Evolutionary conservation across 2,888 invertebrate species (phyloP), one percentile per base, ranked within the genome.

Genomic region (Eupithecia subumbrata): DNA sequence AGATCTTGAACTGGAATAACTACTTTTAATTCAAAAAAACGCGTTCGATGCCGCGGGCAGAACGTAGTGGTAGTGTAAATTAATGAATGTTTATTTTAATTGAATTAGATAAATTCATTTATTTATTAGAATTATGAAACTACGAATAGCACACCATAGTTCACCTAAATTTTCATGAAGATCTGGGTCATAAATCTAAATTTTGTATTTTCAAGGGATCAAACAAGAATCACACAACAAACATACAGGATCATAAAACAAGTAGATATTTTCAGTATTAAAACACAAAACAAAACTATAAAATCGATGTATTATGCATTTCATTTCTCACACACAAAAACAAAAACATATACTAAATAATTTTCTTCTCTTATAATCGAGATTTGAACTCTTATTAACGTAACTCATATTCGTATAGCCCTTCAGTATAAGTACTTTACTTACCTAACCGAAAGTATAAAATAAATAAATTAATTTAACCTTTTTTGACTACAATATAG

Each of bases 401-500:
- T 60, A 60, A 25, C 60, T 25, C 60, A 25, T 60, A 25, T 12
- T 56, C 4, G 12, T 22, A 56, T 52, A 56, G 4, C 1, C 60
- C 0, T 22, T 22, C 5, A 56, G 30, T n/a, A n/a, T n/a, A 22
- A 22, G 7, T 34, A 34, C 5, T 56, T 3, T 3, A 22, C 9
- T 0, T 0, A 22, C 22, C n/a, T n/a, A n/a, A n/a, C n/a, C n/a
- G n/a, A n/a, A n/a, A n/a, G n/a, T n/a, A 25, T 0, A 0, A 11
- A 25, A 25, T 12, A 25, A 60, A 64, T 14, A 9, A 9, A 34
- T 9, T 34, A 16, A 64, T 64, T 34, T 56, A 56, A 25, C 11
- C 52, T 52, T 56, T 56, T 56, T 56, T 56, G 5, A 16, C 34
- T 48, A 56, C 37, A 37, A 12, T 68, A 72, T 43, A 73, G 72